Base-by-base conservation (phyloP, 92 coral and sea anemone genomes). In the Bergia puertoricense region DNA sequence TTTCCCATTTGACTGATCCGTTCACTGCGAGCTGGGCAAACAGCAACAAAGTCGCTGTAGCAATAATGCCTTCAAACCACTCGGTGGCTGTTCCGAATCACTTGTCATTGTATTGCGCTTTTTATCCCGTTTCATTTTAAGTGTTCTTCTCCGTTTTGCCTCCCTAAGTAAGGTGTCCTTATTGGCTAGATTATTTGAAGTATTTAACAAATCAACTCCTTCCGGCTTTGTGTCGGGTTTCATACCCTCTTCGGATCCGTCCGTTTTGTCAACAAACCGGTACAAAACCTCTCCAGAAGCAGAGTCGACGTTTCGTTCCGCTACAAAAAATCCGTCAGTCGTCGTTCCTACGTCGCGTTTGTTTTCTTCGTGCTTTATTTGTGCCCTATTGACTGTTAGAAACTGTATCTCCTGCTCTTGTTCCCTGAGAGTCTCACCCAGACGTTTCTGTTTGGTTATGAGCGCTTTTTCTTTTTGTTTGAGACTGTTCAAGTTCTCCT, bases 341-440 rank as follows among this genome's bases (percentile, higher is more conserved):
- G 88, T 93, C 2, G 95, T 91, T 42, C 77, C 79, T 1, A 81
- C 96, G 67, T 95, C 98, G 3, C 88, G 72, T n/a, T 90, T 88
- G 54, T 62, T 90, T 18, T 91, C 88, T n/a, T 68, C 80, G 20
- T 77, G 81, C 78, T 86, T 90, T 16, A 81, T 72, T 44, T 74
- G 89, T 9, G 92, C 75, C 78, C 81, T 86, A 8, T 92, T 81
- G 71, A 93, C 91, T 0, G 92, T 90, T 11, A 95, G 92, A n/a
- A 85, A 95, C 69, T 95, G 92, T 39, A 97, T 97, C 67, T 97
- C 99, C 15, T 94, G 95, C 66, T 97, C 99, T 65, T 97, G 99
- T 65, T 97, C 98, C 36, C 98, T 86, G 69, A 93, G 88, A 3
- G 98, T 93, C 75, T 96, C 98, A 74, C 96, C 99, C 2, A 92